Percentiles rank a stretch among this genome's conserved stretches.
phyloP scores from a whole-genome alignment of 30 jellyfish, hydroid and myxozoan species.

The Sanderia malayensis region DNA sequence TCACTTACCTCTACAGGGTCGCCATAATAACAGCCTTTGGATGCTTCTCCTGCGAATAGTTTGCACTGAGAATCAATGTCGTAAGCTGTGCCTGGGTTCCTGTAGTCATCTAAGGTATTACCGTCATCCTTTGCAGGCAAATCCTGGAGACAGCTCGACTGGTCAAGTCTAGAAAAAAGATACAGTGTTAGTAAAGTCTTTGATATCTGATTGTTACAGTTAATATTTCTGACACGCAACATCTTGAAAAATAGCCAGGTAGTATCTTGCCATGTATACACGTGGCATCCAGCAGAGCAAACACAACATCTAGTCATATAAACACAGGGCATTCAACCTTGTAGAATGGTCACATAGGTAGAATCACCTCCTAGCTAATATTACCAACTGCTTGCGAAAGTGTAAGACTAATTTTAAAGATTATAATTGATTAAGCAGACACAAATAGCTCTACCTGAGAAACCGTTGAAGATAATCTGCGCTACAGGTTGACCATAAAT shows the following conservation, averaged over 20 bases:
- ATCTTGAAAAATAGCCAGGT: too few relatives aligned
- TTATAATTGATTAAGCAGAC: too few relatives aligned
- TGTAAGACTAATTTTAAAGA: too few relatives aligned
- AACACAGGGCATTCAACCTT: too few relatives aligned
- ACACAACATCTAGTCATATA: too few relatives aligned
- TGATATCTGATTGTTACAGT: too few relatives aligned
- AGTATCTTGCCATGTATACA: too few relatives aligned
- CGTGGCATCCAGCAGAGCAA: too few relatives aligned
- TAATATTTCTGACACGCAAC: too few relatives aligned
- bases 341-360: too few relatives aligned
- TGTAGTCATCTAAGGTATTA: conserved; percentile 17
- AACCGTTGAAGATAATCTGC: conserved; percentile 64
- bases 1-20: conserved; percentile 80
- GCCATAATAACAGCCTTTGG: conserved; percentile 72
- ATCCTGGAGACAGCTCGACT: conserved; percentile 64
- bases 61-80: conserved; percentile 77
- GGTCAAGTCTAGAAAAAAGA: conserved; percentile 43
- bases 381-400: too few relatives aligned
- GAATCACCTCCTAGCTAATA: too few relatives aligned
- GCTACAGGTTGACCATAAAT: conserved; percentile 89
- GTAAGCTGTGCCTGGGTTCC: conserved; percentile 65
- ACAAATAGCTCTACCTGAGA: conserved; percentile 53
- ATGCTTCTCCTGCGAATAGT: conserved; percentile 66
- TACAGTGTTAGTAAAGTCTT: background rate
- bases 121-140: conserved; percentile 43